Conservation (phyloP, 1,140 invertebrate genomes). For the Camponotus floridanus region DNA sequence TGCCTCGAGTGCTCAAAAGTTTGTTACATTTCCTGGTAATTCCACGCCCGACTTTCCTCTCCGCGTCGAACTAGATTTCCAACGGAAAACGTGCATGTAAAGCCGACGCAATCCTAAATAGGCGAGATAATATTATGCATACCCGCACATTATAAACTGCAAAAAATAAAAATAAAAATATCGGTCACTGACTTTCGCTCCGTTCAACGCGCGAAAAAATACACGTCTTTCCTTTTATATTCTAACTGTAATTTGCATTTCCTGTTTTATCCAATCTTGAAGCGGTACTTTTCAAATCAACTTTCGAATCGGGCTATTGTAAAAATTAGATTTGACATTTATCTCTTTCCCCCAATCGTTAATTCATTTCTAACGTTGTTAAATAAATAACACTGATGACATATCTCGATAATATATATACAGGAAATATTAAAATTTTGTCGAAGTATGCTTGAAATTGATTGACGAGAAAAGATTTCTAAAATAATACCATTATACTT, state of each 20-base stretch:
- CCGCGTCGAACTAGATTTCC: constrained; percentile 31
- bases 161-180: constrained; percentile 49
- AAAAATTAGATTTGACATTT: background rate
- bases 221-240: background rate
- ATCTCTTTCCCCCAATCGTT: background rate
- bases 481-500: background rate
- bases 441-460: background rate
- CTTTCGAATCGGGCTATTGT: background rate
- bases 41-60: constrained; percentile 19
- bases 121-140: constrained; percentile 40
- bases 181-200: constrained; percentile 56
- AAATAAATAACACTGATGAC: background rate
- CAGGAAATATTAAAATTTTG: background rate
- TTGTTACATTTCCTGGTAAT: constrained; percentile 14
- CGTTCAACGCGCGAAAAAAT: constrained; percentile 8
- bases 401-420: too few relatives aligned
- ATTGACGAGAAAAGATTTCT: background rate
- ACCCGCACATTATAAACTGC: background rate
- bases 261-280: background rate
- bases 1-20: background rate
- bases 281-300: background rate
- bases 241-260: background rate
- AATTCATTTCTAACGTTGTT: background rate
- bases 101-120: constrained; percentile 25
- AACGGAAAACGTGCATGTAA: constrained; percentile 40